Conservation (phyloP, 37 sponge, comb jelly and placozoan species). For the Diacarnus erythraeanus region DNA sequence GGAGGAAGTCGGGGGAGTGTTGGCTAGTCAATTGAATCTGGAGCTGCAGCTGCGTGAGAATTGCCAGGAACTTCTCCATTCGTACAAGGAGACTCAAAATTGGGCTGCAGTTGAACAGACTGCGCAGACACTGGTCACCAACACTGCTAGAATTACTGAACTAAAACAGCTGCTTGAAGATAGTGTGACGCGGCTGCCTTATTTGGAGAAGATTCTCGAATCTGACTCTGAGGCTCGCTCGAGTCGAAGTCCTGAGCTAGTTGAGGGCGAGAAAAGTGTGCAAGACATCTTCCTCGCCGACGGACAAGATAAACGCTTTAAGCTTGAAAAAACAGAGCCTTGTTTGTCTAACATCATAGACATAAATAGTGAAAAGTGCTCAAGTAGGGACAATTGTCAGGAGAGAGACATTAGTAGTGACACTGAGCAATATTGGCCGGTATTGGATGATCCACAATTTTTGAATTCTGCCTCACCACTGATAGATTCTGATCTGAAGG, state of each 20-base stretch:
- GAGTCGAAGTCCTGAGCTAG: neutral
- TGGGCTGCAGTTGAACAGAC: slow-evolving; percentile 44
- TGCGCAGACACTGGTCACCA: slow-evolving; percentile 45
- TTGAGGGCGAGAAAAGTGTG: too few species aligned
- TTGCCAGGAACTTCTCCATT: slow-evolving; percentile 26
- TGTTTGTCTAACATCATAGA: too few species aligned
- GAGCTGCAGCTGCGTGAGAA: slow-evolving; percentile 24
- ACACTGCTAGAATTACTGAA: slow-evolving; percentile 23
- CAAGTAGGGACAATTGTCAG: too few species aligned
- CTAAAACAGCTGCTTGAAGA: slow-evolving; percentile 21
- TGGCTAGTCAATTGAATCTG: slow-evolving; percentile 16
- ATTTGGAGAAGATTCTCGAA: neutral
- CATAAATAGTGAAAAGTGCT: too few species aligned
- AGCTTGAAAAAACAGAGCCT: too few species aligned
- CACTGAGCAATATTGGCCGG: too few species aligned
- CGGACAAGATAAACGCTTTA: too few species aligned
- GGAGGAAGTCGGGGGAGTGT: neutral
- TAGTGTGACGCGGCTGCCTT: neutral
- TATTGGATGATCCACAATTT: too few species aligned
- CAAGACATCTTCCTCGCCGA: too few species aligned
- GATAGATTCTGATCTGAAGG: too few species aligned
- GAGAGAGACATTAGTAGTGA: too few species aligned
- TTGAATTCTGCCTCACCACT: too few species aligned
- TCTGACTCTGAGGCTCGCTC: neutral
- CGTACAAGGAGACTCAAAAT: slow-evolving; percentile 37